Evolutionary conservation across 2,888 invertebrate species (phyloP), one percentile per base, ranked within the genome.

Genomic region (Drosophila subquinaria): DNA sequence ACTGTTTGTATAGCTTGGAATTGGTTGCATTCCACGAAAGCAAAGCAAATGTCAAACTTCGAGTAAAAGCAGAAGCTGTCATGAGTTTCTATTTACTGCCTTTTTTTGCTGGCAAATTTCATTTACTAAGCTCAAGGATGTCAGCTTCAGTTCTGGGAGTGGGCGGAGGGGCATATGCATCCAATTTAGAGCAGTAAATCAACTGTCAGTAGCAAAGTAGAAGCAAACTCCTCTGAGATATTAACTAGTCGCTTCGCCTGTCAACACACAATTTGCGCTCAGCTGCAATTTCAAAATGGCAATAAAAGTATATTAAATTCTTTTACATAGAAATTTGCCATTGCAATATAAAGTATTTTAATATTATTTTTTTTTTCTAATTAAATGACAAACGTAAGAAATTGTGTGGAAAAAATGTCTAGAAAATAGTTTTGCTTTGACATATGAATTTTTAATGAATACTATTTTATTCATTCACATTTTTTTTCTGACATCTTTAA

Each of bases 101-200:
- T 64, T 57, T 64, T 57, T 75, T 52, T 66, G 64, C 38, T 30
- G 53, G 63, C 42, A 72, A 81, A 85, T 85, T 73, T 70, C 67
- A 74, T 82, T 77, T 71, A 47, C 57, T 70, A 35, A 60, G 51
- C 76, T 53, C 30, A 56, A 42, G 38, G 63, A 48, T 40, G 48
- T 38, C 47, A 30, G 47, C 27, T 8, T 23, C 42, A 45, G 8
- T 27, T 11, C 13, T 11, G 3, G 5, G 30, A 5, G 10, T 45
- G 27, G 4, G n/a, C 17, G 36, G 13, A 30, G 17, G 4, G n/a
- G 35, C 17, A 30, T 42, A 38, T 55, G 2, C 50, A 15, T 36
- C 17, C 52, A 33, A 11, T 17, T 33, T 33, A 33, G 40, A 45
- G 56, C 51, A 53, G 62, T 84, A 81, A 84, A 75, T 84, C 79